Conservation (phyloP, 2,113 vertebrate species). For the Procavia capensis region DNA sequence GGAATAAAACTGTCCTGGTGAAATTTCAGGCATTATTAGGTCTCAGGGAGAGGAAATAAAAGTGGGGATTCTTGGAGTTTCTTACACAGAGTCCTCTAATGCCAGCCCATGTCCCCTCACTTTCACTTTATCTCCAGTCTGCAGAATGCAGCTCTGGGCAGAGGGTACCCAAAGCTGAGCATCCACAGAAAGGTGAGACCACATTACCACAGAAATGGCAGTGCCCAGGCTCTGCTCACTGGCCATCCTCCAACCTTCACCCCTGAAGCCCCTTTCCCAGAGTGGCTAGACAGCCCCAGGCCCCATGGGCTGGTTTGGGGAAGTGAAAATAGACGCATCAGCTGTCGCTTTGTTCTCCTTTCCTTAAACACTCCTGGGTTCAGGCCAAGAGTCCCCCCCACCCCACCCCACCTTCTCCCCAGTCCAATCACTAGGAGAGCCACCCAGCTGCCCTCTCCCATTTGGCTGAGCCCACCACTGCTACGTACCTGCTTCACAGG, state of each 20-base stretch:
- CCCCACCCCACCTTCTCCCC: background rate
- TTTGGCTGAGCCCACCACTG: background rate
- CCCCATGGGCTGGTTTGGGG: background rate
- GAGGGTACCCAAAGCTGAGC: background rate
- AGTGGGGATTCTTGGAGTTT: background rate
- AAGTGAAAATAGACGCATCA: background rate
- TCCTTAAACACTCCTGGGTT: background rate
- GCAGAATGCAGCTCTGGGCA: background rate
- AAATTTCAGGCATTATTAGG: background rate
- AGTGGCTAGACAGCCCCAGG: background rate
- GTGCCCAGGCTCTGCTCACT: background rate
- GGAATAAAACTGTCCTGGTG: background rate
- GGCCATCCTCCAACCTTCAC: background rate
- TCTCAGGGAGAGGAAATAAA: background rate
- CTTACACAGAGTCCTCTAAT: background rate
- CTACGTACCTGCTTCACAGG: background rate
- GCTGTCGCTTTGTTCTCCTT: background rate
- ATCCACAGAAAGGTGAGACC: background rate
- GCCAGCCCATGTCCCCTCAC: fast-evolving
- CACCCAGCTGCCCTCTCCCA: fast-evolving
- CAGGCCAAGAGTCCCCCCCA: background rate
- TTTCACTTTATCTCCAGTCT: background rate
- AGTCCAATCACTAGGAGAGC: background rate
- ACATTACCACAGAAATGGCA: background rate
- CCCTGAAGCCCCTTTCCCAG: background rate